Conservation (phyloP, 2,113 vertebrate genomes). For the Megaceryle torquata region DNA sequence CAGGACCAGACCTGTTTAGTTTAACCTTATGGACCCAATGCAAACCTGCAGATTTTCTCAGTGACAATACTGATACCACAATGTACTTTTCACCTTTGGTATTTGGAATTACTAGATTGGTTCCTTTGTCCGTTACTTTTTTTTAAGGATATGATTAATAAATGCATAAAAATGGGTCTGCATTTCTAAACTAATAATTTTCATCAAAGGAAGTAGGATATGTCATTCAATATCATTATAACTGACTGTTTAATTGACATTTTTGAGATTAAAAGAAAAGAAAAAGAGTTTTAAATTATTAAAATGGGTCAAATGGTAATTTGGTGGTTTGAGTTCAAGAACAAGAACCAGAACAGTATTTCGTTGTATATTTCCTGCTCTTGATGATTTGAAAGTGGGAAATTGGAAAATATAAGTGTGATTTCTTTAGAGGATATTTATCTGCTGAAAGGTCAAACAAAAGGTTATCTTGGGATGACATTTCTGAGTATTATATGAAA, state of each 20-base stretch:
- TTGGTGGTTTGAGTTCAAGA: conserved; percentile 15
- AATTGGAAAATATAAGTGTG: conserved; percentile 31
- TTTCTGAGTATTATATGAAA: conserved; percentile 48
- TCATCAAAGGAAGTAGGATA: neutral
- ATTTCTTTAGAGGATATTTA: conserved; percentile 30
- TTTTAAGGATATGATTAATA: neutral
- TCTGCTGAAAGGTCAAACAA: conserved; percentile 46
- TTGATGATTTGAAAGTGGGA: conserved; percentile 5
- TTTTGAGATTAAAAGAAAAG: conserved; percentile 34
- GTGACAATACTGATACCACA: neutral
- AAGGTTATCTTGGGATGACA: conserved; percentile 41
- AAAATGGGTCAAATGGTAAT: conserved; percentile 32
- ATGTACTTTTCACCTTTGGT: neutral
- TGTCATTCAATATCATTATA: conserved; percentile 1
- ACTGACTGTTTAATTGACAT: conserved; percentile 25
- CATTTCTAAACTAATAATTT: neutral
- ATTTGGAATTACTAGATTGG: neutral
- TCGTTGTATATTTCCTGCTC: neutral
- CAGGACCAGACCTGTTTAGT: neutral
- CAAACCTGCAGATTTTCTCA: neutral
- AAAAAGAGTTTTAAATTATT: conserved; percentile 11
- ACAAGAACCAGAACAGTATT: neutral
- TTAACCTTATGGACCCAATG: neutral
- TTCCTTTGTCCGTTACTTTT: neutral
- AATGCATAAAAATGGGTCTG: neutral